A percentile compares a stretch with the other conserved stretches of the same genome.
Evolutionary conservation across 2,113 vertebrate species (phyloP).

Genomic region (Gopherus flavomarginatus): DNA sequence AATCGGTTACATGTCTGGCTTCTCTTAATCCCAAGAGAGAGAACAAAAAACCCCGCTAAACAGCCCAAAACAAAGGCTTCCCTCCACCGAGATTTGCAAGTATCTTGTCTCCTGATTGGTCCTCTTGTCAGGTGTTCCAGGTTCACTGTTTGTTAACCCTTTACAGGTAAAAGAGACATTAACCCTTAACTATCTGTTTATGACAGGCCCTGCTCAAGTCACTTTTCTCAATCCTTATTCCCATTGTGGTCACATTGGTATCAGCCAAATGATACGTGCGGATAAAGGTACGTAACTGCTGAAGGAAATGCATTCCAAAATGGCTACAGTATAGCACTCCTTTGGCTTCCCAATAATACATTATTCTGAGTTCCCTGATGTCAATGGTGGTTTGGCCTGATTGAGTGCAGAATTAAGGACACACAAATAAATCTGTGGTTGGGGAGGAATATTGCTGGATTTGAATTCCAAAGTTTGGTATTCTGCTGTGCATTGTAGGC

Average conservation of each 20-base stretch:
- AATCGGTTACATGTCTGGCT: no score
- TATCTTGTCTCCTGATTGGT: no score
- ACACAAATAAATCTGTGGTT: neutral
- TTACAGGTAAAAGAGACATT: no score
- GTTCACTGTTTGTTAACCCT: no score
- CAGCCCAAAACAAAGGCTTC: no score
- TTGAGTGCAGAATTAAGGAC: neutral
- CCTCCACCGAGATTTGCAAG: no score
- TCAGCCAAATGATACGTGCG: neutral
- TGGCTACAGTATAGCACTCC: neutral
- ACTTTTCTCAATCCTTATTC: neutral
- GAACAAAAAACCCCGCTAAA: no score
- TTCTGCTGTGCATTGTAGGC: neutral
- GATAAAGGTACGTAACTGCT: neutral
- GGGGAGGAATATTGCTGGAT: neutral
- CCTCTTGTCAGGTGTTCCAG: no score
- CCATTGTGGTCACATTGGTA: neutral
- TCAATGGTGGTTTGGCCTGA: neutral
- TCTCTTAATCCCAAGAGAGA: no score
- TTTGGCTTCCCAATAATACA: neutral
- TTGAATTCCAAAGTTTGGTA: neutral
- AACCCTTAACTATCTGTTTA: no score
- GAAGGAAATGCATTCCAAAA: neutral
- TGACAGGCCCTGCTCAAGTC: neutral
- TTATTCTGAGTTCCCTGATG: neutral